Percentiles rank a stretch among this genome's conserved stretches.
Conservation (phyloP, 2,888 invertebrate species). For the Xestia ashworthii region DNA sequence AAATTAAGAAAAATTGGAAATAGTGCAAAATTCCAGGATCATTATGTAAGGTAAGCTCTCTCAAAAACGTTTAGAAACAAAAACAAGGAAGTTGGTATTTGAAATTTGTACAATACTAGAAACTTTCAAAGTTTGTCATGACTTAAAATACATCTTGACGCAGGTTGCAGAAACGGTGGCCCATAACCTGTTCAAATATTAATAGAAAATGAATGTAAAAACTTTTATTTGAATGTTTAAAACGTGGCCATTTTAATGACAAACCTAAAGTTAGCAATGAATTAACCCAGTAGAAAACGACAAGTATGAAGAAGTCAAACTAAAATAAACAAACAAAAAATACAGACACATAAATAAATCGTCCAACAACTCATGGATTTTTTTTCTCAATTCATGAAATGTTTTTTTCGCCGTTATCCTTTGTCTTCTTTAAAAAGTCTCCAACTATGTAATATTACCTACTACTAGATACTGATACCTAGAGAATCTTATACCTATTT, state of each 20-base stretch:
- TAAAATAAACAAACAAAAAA: too few relatives aligned
- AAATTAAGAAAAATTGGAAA: not conserved
- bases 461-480: not conserved
- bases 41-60: not conserved
- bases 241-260: not conserved
- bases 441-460: not conserved
- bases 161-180: not conserved
- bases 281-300: not conserved
- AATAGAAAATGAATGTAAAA: not conserved
- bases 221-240: not conserved
- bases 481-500: slow-evolving; percentile 20
- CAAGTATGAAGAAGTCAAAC: too few relatives aligned
- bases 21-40: not conserved
- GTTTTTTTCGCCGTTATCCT: not conserved
- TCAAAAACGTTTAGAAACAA: not conserved
- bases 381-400: not conserved
- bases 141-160: not conserved
- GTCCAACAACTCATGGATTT: not conserved
- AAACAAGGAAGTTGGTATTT: not conserved
- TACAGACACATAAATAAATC: not conserved
- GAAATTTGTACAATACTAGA: not conserved
- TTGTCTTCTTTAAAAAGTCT: not conserved
- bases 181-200: too few relatives aligned
- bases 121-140: not conserved
- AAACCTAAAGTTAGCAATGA: not conserved